Conservation (phyloP, 2,113 vertebrate species). For the Sander lucioperca region DNA sequence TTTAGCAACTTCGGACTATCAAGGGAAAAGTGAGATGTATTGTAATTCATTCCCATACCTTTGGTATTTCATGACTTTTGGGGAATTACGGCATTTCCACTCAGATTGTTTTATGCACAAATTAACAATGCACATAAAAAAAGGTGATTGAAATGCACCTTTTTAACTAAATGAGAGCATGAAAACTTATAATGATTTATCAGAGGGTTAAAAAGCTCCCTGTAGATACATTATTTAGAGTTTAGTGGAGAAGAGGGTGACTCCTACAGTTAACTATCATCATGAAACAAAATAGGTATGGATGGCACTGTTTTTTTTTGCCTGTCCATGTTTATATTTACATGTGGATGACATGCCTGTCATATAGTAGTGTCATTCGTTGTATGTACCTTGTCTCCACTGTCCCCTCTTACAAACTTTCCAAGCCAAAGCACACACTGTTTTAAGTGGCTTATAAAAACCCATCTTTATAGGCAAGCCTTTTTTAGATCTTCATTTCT, state of each 20-base stretch:
- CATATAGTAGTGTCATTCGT: not conserved
- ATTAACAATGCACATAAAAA: too few species aligned
- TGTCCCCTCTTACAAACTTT: not conserved
- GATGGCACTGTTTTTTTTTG: not conserved
- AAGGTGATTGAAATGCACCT: too few species aligned
- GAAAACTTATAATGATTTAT: slow-evolving; percentile 67
- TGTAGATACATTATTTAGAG: slow-evolving; percentile 36
- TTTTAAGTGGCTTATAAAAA: too few species aligned
- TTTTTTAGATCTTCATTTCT: too few species aligned
- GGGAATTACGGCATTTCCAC: too few species aligned
- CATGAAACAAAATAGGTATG: not conserved
- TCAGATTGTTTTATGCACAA: too few species aligned
- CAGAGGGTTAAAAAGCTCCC: slow-evolving; percentile 43
- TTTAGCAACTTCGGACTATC: too few species aligned
- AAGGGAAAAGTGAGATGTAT: too few species aligned
- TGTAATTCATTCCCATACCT: too few species aligned
- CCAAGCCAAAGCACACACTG: too few species aligned
- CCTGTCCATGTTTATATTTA: not conserved
- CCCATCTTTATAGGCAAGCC: too few species aligned
- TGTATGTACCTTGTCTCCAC: not conserved
- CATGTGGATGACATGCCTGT: not conserved
- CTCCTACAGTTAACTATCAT: not conserved
- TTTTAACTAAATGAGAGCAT: slow-evolving; percentile 56
- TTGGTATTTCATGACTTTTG: too few species aligned
- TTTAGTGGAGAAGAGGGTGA: not conserved